Evolutionary conservation across 2,797 vertebrate species (phyloP).

Genomic region (Sparidentex hasta): DNA sequence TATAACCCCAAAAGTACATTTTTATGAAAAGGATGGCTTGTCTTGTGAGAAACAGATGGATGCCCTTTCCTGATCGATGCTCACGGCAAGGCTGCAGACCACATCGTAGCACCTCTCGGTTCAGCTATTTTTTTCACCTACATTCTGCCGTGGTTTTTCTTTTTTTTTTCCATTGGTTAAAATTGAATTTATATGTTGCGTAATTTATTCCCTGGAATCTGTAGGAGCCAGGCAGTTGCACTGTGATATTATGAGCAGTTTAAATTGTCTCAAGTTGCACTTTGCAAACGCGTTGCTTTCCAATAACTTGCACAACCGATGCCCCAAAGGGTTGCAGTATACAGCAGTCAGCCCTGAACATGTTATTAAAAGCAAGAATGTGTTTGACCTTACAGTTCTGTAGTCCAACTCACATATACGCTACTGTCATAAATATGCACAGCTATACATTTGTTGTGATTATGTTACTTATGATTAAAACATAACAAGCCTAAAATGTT

Average conservation of each 20-base stretch:
- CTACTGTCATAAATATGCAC: too few species aligned
- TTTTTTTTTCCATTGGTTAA: background rate
- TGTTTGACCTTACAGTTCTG: too few species aligned
- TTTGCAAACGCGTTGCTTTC: too few species aligned
- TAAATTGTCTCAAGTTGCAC: background rate
- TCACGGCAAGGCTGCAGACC: background rate
- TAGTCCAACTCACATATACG: too few species aligned
- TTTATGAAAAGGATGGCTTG: background rate
- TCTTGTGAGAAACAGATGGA: background rate
- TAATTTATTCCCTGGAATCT: background rate
- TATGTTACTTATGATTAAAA: too few species aligned
- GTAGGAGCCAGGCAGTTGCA: background rate
- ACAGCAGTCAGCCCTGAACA: too few species aligned
- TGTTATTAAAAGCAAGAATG: too few species aligned
- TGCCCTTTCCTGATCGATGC: conserved; percentile 27
- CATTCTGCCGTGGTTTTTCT: background rate
- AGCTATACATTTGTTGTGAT: too few species aligned
- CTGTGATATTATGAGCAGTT: background rate
- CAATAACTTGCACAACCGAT: too few species aligned
- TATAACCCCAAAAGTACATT: conserved; percentile 8
- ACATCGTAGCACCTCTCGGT: background rate
- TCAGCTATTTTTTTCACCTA: background rate
- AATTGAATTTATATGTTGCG: background rate
- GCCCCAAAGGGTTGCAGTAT: too few species aligned
- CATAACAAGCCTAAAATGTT: too few species aligned